phyloP scores from a whole-genome alignment of 2,888 invertebrate genomes.

The Baronia brevicornis region DNA sequence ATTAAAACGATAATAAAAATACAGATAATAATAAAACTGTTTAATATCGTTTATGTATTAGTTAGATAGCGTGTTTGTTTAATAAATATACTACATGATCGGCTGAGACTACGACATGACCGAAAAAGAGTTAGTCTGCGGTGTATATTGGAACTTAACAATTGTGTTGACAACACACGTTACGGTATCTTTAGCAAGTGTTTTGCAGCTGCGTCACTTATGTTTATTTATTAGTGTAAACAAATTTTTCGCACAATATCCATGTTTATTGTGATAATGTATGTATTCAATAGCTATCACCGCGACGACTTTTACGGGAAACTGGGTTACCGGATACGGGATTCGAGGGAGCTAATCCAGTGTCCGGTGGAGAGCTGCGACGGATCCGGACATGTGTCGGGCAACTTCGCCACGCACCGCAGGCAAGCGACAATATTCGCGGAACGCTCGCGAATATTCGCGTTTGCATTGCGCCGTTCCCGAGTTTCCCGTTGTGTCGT shows the following conservation, averaged over 20 bases:
- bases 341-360: constrained; percentile 84
- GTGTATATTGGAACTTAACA: too few species aligned
- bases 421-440: constrained; percentile 77
- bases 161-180: too few species aligned
- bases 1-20: too few species aligned
- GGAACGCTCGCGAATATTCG: constrained; percentile 64
- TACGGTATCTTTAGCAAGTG: too few species aligned
- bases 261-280: constrained; percentile 14
- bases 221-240: too few species aligned
- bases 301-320: constrained; percentile 60
- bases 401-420: constrained; percentile 92
- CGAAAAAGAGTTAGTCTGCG: too few species aligned
- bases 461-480: constrained; percentile 26
- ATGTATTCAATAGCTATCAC: constrained; percentile 53
- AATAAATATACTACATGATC: too few species aligned
- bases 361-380: constrained; percentile 88
- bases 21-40: background rate
- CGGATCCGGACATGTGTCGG: constrained; percentile 91
- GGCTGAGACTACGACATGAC: too few species aligned
- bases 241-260: too few species aligned
- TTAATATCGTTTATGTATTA: constrained; percentile 6
- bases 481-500: constrained; percentile 30
- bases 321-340: constrained; percentile 75
- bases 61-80: too few species aligned
- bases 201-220: too few species aligned